Percentiles rank a stretch among this genome's conserved stretches.
Evolutionary conservation across 1,140 invertebrate species (phyloP).

Genomic region (Drosophila bifasciata): DNA sequence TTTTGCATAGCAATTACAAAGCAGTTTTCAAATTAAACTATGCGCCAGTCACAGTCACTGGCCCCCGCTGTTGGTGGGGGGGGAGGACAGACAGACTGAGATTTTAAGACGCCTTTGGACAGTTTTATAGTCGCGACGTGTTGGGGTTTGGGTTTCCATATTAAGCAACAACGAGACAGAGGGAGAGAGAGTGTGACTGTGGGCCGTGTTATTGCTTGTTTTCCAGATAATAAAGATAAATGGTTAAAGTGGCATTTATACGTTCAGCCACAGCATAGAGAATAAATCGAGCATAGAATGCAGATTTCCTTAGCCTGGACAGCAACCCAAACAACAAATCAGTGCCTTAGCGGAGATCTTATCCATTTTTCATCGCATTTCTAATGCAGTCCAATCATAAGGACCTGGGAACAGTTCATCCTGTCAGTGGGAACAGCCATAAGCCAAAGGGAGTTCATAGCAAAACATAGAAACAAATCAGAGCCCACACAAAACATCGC

Average conservation of each 20-base stretch:
- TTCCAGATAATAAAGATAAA: constrained; percentile 29
- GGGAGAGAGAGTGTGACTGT: too few species aligned
- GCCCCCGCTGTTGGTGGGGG: constrained; percentile 5
- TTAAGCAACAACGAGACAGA: too few species aligned
- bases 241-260: constrained; percentile 7
- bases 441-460: too few species aligned
- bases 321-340: constrained; percentile 38
- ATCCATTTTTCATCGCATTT: constrained; percentile 38
- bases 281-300: not conserved
- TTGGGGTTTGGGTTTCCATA: not conserved
- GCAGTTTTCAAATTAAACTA: constrained; percentile 52
- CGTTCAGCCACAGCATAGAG: not conserved
- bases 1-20: constrained; percentile 69
- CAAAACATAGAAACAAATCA: constrained; percentile 29
- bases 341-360: constrained; percentile 24
- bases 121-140: constrained; percentile 13
- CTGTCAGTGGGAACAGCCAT: not conserved
- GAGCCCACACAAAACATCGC: constrained; percentile 7
- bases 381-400: constrained; percentile 27
- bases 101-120: constrained; percentile 30
- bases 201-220: not conserved
- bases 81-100: not conserved
- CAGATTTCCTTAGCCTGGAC: constrained; percentile 28
- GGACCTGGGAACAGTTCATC: constrained; percentile 64
- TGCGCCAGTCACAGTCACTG: not conserved